Percentiles rank a stretch among this genome's conserved stretches.
These are phyloP conservation scores for Seira sanloemensis DNA, from an alignment of 2,888 invertebrate species.

Conservation along the genomic window DNA sequence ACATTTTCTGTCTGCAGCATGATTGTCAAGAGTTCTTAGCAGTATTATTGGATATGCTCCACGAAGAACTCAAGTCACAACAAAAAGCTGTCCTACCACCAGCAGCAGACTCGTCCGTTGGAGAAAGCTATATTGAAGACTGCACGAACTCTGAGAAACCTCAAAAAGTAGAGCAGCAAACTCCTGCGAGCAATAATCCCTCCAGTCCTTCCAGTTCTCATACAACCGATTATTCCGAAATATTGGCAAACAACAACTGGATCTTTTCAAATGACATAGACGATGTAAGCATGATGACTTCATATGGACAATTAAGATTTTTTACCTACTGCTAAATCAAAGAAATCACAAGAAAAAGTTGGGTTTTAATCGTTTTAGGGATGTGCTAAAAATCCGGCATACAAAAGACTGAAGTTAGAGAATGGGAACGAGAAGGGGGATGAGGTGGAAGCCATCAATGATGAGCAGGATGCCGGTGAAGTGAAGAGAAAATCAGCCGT, in stretches of 20 bases:
- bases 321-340: no score
- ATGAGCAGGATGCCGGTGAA: not conserved
- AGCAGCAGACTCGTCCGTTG: conserved; percentile 34
- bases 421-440: conserved; percentile 1
- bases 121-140: conserved; percentile 44
- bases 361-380: no score
- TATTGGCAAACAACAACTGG: no score
- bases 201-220: no score
- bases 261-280: not conserved
- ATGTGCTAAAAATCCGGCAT: conserved; percentile 6
- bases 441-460: not conserved
- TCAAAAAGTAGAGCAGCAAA: not conserved
- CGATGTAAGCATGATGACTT: not conserved
- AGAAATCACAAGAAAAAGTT: no score
- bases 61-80: conserved; percentile 80
- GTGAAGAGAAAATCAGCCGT: conserved; percentile 24
- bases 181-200: no score
- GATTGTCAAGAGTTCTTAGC: conserved; percentile 83
- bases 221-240: no score
- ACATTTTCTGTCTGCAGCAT: conserved; percentile 77
- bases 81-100: conserved; percentile 10
- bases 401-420: conserved; percentile 50
- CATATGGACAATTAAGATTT: no score
- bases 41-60: conserved; percentile 80
- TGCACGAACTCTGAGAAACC: not conserved